Conservation (phyloP, 2,888 invertebrate genomes). For the Melikaiella ostensackeni region DNA sequence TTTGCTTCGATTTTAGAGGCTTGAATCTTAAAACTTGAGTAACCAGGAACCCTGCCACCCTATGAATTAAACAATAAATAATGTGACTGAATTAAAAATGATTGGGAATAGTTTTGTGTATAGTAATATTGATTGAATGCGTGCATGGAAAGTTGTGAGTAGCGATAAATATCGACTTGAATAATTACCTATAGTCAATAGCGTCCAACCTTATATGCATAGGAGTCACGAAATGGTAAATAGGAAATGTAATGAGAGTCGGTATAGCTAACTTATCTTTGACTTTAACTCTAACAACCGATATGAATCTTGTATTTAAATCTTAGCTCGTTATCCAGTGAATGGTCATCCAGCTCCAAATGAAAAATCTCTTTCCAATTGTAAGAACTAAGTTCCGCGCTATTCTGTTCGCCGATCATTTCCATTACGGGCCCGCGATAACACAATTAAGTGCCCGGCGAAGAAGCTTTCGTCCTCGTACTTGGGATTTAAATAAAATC, state of each 20-base stretch:
- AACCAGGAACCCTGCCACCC: no score
- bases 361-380: conserved; percentile 9
- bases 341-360: neutral
- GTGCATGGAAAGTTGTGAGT: no score
- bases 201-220: neutral
- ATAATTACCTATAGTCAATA: conserved; percentile 19
- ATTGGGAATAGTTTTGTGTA: neutral
- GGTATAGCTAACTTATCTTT: neutral
- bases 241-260: neutral
- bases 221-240: conserved; percentile 20
- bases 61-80: no score
- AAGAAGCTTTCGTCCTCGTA: conserved; percentile 65
- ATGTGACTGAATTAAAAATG: neutral
- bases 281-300: neutral
- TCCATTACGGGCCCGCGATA: conserved; percentile 64
- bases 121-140: no score
- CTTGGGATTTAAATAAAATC: conserved; percentile 75
- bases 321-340: neutral
- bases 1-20: no score
- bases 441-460: conserved; percentile 68
- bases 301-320: conserved; percentile 21
- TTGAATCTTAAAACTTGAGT: no score
- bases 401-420: conserved; percentile 55
- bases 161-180: no score
- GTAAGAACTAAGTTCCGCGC: conserved; percentile 40